Evolutionary conservation across 2,113 vertebrate species (phyloP), one percentile per base, ranked within the genome.

Genomic region (Cavia aperea): DNA sequence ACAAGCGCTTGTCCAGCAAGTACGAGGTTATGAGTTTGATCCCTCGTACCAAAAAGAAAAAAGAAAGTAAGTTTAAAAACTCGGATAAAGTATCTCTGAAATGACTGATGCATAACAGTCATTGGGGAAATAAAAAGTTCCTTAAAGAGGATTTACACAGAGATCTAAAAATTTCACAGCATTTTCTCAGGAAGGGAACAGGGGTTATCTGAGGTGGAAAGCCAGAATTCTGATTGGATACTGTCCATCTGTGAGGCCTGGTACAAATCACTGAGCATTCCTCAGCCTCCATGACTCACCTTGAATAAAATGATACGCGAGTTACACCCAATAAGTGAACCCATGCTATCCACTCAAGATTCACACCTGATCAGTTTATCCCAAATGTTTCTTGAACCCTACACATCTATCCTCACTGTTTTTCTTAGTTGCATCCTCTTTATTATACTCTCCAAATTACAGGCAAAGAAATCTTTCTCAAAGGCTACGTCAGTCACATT

Each of bases 401-500:
- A 15, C 5, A 13, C 29, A 94, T 94, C 49, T 78, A 11, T 43
- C 51, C 72, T 94, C 51, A 62, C 36, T 66, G 39, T 90, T 84
- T 90, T 87, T 75, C 68, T 91, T n/a, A 77, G 49, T 49, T 79
- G n/a, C 1, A 12, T 86, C 75, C 51, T 82, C 86, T 81, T 90
- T 72, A 73, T 91, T 92, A 51, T 5, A 11, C 68, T 83, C 39
- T 91, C 19, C 51, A 78, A 14, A 26, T 12, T 75, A 86, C 31
- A 91, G 62, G 36, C 86, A 93, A 85, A 82, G 82, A 78, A 36
- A 90, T 79, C n/a, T 81, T 93, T 92, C 66, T 78, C 49, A 89
- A 91, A 72, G n/a, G 31, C 62, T 92, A 87, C 92, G 15, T 46
- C 2, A 5, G 43, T 62, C 78, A 93, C 10, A 36, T 65, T 18